Conservation (phyloP, 2,113 vertebrate species). For the Tenebrosternarchus preto region DNA sequence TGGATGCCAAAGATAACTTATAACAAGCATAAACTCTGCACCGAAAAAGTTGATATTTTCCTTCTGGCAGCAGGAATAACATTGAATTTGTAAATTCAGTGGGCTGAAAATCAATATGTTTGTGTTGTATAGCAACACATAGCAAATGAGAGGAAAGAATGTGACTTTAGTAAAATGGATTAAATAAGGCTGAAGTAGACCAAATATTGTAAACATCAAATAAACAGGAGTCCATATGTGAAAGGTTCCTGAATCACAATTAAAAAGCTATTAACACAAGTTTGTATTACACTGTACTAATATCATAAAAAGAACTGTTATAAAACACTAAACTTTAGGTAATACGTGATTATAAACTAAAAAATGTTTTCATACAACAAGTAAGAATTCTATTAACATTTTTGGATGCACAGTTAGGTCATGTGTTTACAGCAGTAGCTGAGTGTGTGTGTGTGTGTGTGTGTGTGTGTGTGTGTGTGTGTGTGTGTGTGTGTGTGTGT, state of each 20-base stretch:
- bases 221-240: not conserved
- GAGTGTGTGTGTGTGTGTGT: not conserved
- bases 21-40: no score
- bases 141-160: not conserved
- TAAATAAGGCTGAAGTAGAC: not conserved
- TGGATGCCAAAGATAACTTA: no score
- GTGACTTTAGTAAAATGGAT: not conserved
- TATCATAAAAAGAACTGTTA: no score
- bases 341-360: no score
- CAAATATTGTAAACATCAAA: not conserved
- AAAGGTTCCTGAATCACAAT: not conserved
- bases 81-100: not conserved
- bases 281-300: no score
- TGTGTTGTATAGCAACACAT: not conserved
- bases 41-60: not conserved
- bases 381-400: not conserved
- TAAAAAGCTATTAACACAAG: not conserved
- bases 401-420: conserved; percentile 19
- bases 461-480: conserved; percentile 4
- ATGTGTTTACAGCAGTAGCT: conserved; percentile 2
- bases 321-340: no score
- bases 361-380: not conserved
- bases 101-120: not conserved
- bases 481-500: conserved; percentile 3
- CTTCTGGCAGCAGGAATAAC: not conserved